Base-by-base conservation (phyloP, 2,797 vertebrate species). In the Harpagifer antarcticus region DNA sequence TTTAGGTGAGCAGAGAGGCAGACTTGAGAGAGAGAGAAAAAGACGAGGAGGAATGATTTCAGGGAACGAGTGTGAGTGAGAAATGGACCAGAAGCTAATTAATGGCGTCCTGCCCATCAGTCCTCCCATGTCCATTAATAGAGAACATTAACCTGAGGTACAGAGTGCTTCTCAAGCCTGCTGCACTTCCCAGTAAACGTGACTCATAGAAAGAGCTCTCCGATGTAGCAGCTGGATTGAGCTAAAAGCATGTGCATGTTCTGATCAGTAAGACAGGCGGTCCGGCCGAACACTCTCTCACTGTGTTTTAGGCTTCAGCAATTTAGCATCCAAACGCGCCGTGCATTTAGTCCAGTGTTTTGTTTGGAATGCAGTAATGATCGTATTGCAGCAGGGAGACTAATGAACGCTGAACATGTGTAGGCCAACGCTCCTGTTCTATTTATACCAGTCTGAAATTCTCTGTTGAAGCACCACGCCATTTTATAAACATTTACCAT, bases 81-180 rank as follows among this genome's bases (percentile, higher is more conserved):
- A 94, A 94, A 94, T 94, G 91, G 91, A 94, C 90, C 89, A 90
- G 90, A 91, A 93, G 92, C 83, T 95, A 93, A 95, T 95, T 94
- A 94, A 94, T 92, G 92, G 93, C 84, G 91, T 93, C 92, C 89
- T 90, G 93, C 88, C 89, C 85, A 92, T 94, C 90, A 93, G 91
- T 90, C 86, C 89, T 83, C 85, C 86, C 84, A 77, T 93, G 90
- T 93, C 93, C 93, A 93, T 95, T 95, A 95, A 95, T 94, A 94
- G 93, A 93, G 94, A 95, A 94, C 94, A 96, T 95, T 95, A 96
- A 95, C 93, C 94, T 94, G 92, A 89, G 92, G 93, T 90, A 95
- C 94, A 95, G 89, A 94, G 94, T 93, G 91, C 91, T 94, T 86
- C 93, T 92, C 89, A 82, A 89, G 90, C 89, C 90, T 78, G 85